These are phyloP conservation scores for Pedetes capensis DNA, from an alignment of 2,113 vertebrate species.

Conservation along the genomic window DNA sequence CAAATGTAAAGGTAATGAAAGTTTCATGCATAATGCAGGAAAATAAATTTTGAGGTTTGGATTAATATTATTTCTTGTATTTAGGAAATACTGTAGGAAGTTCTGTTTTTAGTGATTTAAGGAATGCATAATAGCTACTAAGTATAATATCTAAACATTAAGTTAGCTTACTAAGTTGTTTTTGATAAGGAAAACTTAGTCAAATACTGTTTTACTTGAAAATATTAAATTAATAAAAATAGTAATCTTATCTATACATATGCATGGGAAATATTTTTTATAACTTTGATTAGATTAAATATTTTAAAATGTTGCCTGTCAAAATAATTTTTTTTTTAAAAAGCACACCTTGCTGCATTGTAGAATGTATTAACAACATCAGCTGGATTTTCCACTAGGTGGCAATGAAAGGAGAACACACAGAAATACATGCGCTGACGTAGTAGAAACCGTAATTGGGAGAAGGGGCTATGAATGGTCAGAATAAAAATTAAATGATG, in stretches of 20 bases:
- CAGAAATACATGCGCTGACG: not conserved
- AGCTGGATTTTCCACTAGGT: constrained; percentile 20
- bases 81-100: not conserved
- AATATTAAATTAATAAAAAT: constrained; percentile 1
- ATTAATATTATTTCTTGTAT: not conserved
- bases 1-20: constrained; percentile 3
- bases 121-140: not conserved
- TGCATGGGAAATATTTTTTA: not conserved
- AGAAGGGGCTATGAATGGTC: too few relatives aligned
- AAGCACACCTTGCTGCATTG: not conserved
- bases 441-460: not conserved
- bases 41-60: not conserved
- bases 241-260: not conserved
- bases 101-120: not conserved
- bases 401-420: constrained; percentile 25
- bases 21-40: not conserved
- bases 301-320: not conserved
- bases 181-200: not conserved
- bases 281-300: not conserved
- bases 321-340: not conserved
- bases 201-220: not conserved
- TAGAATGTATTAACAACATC: not conserved
- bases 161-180: not conserved
- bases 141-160: not conserved
- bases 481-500: not conserved